Evolutionary conservation across 2,113 vertebrate species (phyloP).

Genomic region (Budorcas taxicolor): DNA sequence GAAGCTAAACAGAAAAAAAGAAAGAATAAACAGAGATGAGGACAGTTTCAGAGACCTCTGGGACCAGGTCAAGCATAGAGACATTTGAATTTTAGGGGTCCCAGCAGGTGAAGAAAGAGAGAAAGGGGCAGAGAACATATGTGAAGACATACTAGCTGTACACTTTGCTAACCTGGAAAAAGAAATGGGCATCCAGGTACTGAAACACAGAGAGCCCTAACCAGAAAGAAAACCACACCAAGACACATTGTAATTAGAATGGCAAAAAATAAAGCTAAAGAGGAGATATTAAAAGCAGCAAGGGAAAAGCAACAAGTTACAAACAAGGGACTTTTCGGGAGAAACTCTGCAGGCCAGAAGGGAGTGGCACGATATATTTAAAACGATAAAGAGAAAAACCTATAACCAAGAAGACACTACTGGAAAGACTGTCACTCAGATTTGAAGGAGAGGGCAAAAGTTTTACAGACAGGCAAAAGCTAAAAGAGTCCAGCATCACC

Average conservation of each 20-base stretch:
- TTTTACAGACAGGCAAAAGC: not conserved
- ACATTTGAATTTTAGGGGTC: not conserved
- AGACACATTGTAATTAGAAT: not conserved
- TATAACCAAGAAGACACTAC: not conserved
- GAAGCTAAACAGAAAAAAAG: not conserved
- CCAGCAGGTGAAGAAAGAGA: not conserved
- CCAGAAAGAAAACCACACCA: not conserved
- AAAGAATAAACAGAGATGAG: not conserved
- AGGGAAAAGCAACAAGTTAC: not conserved
- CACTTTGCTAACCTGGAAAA: not conserved
- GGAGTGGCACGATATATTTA: not conserved
- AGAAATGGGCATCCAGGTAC: not conserved
- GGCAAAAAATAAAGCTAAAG: not conserved
- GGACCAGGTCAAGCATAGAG: not conserved
- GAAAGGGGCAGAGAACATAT: not conserved
- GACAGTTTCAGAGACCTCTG: not conserved
- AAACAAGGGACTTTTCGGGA: not conserved
- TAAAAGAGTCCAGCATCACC: not conserved
- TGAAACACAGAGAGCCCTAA: not conserved
- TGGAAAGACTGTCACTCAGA: not conserved
- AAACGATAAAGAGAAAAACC: not conserved
- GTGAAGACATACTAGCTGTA: not conserved
- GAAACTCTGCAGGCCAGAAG: not conserved
- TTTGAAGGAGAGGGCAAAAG: not conserved
- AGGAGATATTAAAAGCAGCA: not conserved